Base-by-base conservation (phyloP, 2,113 vertebrate genomes). In the Syngnathoides biaculeatus region DNA sequence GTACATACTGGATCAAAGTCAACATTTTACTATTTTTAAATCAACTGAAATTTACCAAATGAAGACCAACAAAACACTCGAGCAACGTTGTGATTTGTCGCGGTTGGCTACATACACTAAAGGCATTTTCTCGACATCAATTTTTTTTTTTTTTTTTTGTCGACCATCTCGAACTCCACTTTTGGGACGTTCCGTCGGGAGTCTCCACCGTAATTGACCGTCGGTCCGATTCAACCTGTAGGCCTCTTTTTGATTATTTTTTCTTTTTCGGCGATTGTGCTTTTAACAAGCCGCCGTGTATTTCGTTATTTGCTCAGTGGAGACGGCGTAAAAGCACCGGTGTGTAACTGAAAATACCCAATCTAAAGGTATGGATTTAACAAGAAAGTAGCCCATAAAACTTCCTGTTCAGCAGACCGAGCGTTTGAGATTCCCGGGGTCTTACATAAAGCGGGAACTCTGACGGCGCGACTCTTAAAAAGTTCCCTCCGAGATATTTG, bases 311-410 rank as follows among this genome's bases (percentile, higher is more conserved):
- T 43, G 15, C 22, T 26, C n/a, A 43, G 40, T n/a, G 10, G 20
- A 61, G 58, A 39, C 40, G 12, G 57, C 5, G 55, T 57, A 26
- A 57, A 57, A 17, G 6, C 26, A 57, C 17, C 12, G 5, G 22
- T 22, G 38, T 58, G 64, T 69, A 67, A 72, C 63, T 55, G 27
- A 79, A 78, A 72, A 27, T 19, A 40, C n/a, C 65, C 57, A 64
- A 64, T 50, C 69, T 58, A 61, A 80, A 74, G 35, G 67, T 69
- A 70, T 81, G 64, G 8, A 70, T 70, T 80, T 89, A 85, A 87
- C 78, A 79, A 86, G 75, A 60, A 65, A 64, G 53, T 70, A 30
- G 19, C 64, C 78, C 57, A 53, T 62, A 65, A 62, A 71, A 65
- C 65, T 58, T 81, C 69, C 59, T 61, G 73, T 68, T 72, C 65